Evolutionary conservation across 2,888 invertebrate species (phyloP).

Genomic region (Tachina fera): DNA sequence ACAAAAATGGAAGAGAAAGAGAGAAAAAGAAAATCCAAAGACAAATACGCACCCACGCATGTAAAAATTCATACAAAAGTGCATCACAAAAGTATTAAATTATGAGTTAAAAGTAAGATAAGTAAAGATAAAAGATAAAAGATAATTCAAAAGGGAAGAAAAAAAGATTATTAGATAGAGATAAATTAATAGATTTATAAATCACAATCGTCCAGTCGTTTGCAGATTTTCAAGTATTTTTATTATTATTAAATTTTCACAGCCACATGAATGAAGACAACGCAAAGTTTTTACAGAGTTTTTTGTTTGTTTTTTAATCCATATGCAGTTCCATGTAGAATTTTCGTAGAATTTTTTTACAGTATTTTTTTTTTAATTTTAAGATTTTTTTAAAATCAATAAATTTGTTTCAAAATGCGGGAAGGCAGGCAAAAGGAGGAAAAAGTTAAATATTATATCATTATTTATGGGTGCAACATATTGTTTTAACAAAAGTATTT

Average conservation of each 20-base stretch:
- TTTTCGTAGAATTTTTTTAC: background rate
- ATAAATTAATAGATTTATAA: background rate
- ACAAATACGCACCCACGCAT: constrained; percentile 18
- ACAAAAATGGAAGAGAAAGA: constrained; percentile 16
- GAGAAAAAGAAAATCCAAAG: constrained; percentile 34
- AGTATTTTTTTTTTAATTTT: constrained; percentile 4
- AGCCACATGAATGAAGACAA: background rate
- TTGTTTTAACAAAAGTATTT: background rate
- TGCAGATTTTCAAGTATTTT: constrained; percentile 6
- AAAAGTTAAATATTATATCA: constrained; percentile 33
- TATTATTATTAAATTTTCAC: constrained; percentile 1
- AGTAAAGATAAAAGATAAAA: constrained; percentile 14
- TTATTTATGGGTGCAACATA: constrained; percentile 40
- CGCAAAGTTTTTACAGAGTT: constrained; percentile 28
- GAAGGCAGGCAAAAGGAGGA: constrained; percentile 61
- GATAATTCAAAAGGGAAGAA: background rate
- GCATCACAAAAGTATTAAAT: background rate
- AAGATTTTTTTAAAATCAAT: constrained; percentile 34
- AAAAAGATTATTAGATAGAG: background rate
- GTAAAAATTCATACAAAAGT: background rate
- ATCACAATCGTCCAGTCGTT: constrained; percentile 39
- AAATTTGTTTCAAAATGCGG: constrained; percentile 48
- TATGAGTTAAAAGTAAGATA: background rate
- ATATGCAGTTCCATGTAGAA: constrained; percentile 34
- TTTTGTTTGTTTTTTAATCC: constrained; percentile 32